Percentiles rank a stretch among this genome's conserved stretches.
phyloP scores from a whole-genome alignment of 2,888 invertebrate genomes.

The Apocheima hispidaria region DNA sequence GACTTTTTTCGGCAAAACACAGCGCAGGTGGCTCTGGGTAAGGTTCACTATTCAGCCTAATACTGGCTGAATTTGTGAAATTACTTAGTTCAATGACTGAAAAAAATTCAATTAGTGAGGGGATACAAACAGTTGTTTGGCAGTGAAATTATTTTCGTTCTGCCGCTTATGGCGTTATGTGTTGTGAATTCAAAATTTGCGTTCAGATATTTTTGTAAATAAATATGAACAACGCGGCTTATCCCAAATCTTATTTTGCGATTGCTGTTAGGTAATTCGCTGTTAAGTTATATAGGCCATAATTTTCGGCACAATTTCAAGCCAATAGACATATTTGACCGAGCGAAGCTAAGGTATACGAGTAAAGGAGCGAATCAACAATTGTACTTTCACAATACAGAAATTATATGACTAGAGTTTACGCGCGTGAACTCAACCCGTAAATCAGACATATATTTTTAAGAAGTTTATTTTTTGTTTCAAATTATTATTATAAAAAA shows the following conservation, averaged over 20 bases:
- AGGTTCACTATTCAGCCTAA: slow-evolving; percentile 25
- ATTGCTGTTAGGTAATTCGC: slow-evolving; percentile 2
- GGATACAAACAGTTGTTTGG: slow-evolving; percentile 7
- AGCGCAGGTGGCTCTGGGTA: slow-evolving; percentile 27
- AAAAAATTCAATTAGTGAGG: slow-evolving; percentile 56
- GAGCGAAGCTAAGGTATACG: too few relatives aligned
- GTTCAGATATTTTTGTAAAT: slow-evolving; percentile 11
- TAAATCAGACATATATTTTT: too few relatives aligned
- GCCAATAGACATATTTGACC: too few relatives aligned
- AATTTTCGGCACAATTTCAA: too few relatives aligned
- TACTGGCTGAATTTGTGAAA: slow-evolving; percentile 27
- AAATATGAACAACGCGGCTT: slow-evolving; percentile 12
- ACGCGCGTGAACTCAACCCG: too few relatives aligned
- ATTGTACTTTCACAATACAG: too few relatives aligned
- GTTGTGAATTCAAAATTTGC: slow-evolving; percentile 15
- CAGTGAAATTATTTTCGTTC: slow-evolving; percentile 13
- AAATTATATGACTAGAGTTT: too few relatives aligned
- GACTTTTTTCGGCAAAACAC: slow-evolving; percentile 7
- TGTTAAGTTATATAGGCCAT: too few relatives aligned
- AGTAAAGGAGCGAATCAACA: too few relatives aligned
- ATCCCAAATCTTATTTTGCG: slow-evolving; percentile 19
- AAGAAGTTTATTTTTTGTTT: too few relatives aligned
- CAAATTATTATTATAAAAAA: too few relatives aligned
- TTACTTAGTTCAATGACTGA: slow-evolving; percentile 35
- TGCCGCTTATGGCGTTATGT: slow-evolving; percentile 2